Evolutionary conservation across 2,797 vertebrate species (phyloP), one percentile per base, ranked within the genome.

Genomic region (Oryzias dopingdopingensis): DNA sequence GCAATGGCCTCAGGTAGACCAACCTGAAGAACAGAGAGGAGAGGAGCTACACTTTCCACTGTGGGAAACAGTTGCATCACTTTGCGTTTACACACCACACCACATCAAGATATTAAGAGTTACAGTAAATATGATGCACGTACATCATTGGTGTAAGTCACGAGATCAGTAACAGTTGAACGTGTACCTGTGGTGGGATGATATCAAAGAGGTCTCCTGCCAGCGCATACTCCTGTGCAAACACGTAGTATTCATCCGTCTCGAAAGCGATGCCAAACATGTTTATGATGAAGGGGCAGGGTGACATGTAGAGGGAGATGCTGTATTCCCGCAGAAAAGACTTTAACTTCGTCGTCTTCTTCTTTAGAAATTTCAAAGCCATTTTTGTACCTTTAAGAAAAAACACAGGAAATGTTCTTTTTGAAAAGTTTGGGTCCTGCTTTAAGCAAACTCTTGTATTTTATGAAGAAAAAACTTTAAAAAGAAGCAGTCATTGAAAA

Each of bases 141-240:
- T 37, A 15, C 14, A 23, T n/a, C 23, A 40, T 17, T 1, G 5
- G 40, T 4, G 4, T 18, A 8, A 60, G 46, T 15, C 14, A 26
- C 6, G 24, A 26, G 24, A 5, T 26, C 24, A 26, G 24, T 26
- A 4, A 41, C 1, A 2, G 17, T 16, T 7, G 22, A 1, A 17
- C 6, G 15, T 22, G 56, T 65, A 94, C 93, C 93, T 94, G 93
- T 14, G 93, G 93, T 17, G 93, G 93, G 72, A 94, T 94, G 68
- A 94, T 94, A 45, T 94, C 93, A 7, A 94, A 94, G 50, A 94
- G 92, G 81, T 94, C 93, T 4, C 93, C 93, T 1, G 93, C 93
- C 44, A 93, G 83, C 0, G 93, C 93, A 4, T 93, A 94, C 81
- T 94, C 93, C 81, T 94, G 93, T 1, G 93, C 93, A 15, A 94